A percentile compares a stretch with the other conserved stretches of the same genome.
Conservation (phyloP, 2,113 vertebrate genomes). For the Scomber japonicus region DNA sequence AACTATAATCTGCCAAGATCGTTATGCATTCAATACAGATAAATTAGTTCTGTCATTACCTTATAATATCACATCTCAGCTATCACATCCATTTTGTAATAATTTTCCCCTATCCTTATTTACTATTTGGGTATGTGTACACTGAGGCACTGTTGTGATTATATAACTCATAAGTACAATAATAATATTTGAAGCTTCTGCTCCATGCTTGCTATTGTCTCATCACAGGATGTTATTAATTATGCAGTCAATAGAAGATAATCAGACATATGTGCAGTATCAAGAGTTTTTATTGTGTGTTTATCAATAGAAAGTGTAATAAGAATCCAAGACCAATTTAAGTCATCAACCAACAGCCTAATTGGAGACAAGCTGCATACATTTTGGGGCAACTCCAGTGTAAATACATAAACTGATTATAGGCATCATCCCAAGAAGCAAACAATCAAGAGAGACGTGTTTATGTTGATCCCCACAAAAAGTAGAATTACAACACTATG, state of each 20-base stretch:
- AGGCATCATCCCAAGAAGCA: conserved; percentile 31
- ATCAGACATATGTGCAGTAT: conserved; percentile 62
- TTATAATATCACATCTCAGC: not conserved
- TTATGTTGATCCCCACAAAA: conserved; percentile 29
- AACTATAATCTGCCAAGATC: not conserved
- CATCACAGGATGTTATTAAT: conserved; percentile 13
- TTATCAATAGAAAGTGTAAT: conserved; percentile 60
- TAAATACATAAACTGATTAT: conserved; percentile 49
- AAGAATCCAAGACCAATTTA: conserved; percentile 49
- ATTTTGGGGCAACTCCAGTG: conserved; percentile 43
- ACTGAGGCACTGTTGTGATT: conserved; percentile 1
- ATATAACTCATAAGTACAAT: conserved; percentile 29
- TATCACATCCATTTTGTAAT: not conserved
- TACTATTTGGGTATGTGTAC: conserved; percentile 2
- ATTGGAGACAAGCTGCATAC: conserved; percentile 23
- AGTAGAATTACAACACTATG: conserved; percentile 2
- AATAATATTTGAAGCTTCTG: conserved; percentile 36
- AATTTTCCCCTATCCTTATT: not conserved
- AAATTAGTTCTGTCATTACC: not conserved
- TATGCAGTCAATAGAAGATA: conserved; percentile 44
- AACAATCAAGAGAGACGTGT: conserved; percentile 29
- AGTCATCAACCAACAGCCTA: conserved; percentile 31
- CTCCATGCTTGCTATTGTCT: conserved; percentile 39
- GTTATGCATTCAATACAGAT: not conserved
- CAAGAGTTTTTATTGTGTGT: conserved; percentile 40